Conservation (phyloP, 1,140 invertebrate species). For the Zaprionus taronus region DNA sequence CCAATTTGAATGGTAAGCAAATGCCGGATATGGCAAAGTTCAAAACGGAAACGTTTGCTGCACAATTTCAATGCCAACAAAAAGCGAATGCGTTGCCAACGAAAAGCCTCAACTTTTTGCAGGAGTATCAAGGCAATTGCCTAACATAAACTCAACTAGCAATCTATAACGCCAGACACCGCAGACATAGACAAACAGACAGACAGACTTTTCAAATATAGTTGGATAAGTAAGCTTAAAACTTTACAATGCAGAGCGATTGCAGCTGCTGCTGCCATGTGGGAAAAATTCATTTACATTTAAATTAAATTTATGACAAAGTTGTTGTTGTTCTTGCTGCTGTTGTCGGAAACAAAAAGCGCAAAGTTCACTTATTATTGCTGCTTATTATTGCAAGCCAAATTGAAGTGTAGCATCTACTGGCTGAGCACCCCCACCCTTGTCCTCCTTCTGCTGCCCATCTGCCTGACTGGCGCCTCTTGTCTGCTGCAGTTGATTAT, state of each 20-base stretch:
- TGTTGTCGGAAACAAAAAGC: conserved; percentile 33
- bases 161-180: conserved; percentile 50
- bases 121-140: conserved; percentile 10
- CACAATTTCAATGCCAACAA: conserved; percentile 56
- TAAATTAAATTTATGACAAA: conserved; percentile 57
- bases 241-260: conserved; percentile 33
- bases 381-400: conserved; percentile 32
- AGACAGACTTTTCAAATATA: conserved; percentile 34
- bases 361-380: conserved; percentile 34
- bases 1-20: conserved; percentile 68
- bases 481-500: conserved; percentile 15
- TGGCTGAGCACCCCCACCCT: neutral
- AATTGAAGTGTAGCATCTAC: conserved; percentile 33
- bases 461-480: neutral
- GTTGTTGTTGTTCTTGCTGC: conserved; percentile 22
- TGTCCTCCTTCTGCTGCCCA: neutral
- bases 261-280: conserved; percentile 4
- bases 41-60: conserved; percentile 65
- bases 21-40: conserved; percentile 70
- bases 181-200: neutral
- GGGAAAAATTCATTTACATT: conserved; percentile 63
- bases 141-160: conserved; percentile 32
- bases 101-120: conserved; percentile 33
- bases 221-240: conserved; percentile 58
- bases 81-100: conserved; percentile 13